Conservation (phyloP, 2,113 vertebrate genomes). For the Pseudonaja textilis region DNA sequence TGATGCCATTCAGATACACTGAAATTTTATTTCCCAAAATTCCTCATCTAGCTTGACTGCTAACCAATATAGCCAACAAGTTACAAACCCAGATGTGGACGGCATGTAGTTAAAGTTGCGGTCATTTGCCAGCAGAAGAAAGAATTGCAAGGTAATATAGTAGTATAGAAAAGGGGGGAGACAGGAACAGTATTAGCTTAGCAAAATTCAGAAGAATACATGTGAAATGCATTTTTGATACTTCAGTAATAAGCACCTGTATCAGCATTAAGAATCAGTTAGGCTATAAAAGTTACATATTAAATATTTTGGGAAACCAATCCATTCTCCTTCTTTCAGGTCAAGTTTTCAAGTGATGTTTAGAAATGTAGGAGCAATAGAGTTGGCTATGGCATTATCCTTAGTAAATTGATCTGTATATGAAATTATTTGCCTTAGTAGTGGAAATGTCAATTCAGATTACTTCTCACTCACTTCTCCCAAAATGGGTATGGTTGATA, state of each 20-base stretch:
- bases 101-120: neutral
- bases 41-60: constrained; percentile 28
- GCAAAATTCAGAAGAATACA: constrained; percentile 61
- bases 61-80: neutral
- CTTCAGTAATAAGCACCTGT: neutral
- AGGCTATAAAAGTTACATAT: neutral
- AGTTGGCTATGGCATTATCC: neutral
- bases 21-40: constrained; percentile 7
- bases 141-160: constrained; percentile 2
- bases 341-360: neutral
- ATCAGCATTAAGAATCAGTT: neutral
- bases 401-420: neutral
- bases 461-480: neutral
- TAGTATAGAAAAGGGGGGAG: constrained; percentile 13
- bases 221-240: constrained; percentile 20
- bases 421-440: neutral
- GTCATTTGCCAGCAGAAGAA: neutral
- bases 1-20: neutral
- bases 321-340: neutral
- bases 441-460: neutral
- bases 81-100: neutral
- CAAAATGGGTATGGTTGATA: neutral
- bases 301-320: fast-evolving
- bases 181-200: constrained; percentile 51
- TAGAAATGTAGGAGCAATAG: neutral